These are phyloP conservation scores for Enteromius afrohamiltoni DNA, from an alignment of 2,797 vertebrate species.

Conservation along the genomic window DNA sequence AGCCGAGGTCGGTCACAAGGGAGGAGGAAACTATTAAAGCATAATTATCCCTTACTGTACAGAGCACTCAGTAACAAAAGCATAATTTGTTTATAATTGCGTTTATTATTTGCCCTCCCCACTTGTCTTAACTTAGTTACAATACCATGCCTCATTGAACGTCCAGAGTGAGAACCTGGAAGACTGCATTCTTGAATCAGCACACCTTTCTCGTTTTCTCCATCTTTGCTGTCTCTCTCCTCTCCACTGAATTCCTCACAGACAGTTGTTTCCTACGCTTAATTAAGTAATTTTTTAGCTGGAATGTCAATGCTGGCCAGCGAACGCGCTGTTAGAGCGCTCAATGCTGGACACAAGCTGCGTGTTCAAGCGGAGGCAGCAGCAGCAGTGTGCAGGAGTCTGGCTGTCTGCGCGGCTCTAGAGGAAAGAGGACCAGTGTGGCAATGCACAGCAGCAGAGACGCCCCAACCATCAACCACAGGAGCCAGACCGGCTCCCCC, in stretches of 20 bases:
- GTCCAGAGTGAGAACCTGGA: constrained; percentile 8
- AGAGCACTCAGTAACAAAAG: constrained; percentile 29
- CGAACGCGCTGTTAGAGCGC: constrained; percentile 30
- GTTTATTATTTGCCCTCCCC: constrained; percentile 23
- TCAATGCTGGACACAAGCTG: constrained; percentile 33
- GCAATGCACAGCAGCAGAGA: constrained; percentile 63
- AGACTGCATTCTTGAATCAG: background rate
- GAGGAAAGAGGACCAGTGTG: constrained; percentile 57
- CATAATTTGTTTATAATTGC: constrained; percentile 31
- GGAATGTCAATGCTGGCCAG: constrained; percentile 46
- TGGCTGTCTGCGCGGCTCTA: constrained; percentile 58
- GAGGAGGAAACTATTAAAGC: constrained; percentile 31
- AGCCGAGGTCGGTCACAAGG: constrained; percentile 32
- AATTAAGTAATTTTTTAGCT: background rate
- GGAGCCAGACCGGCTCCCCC: constrained; percentile 61
- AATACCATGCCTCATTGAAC: background rate
- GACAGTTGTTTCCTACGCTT: background rate
- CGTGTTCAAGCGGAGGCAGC: constrained; percentile 42
- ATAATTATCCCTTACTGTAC: constrained; percentile 38
- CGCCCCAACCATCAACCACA: constrained; percentile 60
- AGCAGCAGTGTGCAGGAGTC: constrained; percentile 46
- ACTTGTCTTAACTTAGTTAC: constrained; percentile 36
- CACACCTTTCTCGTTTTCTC: constrained; percentile 3
- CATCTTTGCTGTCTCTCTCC: background rate
- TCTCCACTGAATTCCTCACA: background rate